Base-by-base conservation (phyloP, 2,797 vertebrate genomes). In the Sebastes goodei region DNA sequence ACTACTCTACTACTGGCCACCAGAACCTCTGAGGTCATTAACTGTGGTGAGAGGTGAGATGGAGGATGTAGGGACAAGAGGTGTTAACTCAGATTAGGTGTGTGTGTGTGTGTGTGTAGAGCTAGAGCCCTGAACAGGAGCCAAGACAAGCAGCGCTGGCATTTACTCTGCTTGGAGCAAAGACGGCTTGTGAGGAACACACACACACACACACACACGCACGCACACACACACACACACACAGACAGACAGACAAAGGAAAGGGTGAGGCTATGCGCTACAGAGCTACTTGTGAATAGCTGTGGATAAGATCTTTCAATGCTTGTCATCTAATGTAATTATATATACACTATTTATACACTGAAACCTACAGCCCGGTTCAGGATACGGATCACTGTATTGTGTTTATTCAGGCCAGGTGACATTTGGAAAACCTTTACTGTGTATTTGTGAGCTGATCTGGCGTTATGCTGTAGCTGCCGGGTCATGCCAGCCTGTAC, bases 71-170 rank as follows among this genome's bases (percentile, higher is more conserved):
- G 76, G 71, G 71, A 80, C 49, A 80, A 77, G 59, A 74, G 74
- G 80, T 83, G 87, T 83, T 81, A 87, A 76, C 74, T 66, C 53
- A 76, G 84, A 85, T 78, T 55, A 69, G 29, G 65, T 74, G 73
- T 67, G 61, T 66, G 68, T 57, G 55, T 27, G 25, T 32, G 30
- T 32, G 67, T 67, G 62, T 55, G 46, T 60, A 32, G 33, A 35
- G n/a, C 10, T 27, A 35, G 42, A 86, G 49, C 14, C 30, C 56
- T 55, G 53, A 76, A 78, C 76, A 73, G 49, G 60, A 82, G 89
- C 88, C 91, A 91, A 92, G 83, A 84, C 80, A 90, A 94, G 66
- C 72, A 74, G 81, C 1, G 23, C 73, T 93, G 91, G 90, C 85
- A 90, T 93, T 93, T 91, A 85, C 87, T 74, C 62, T 76, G 80